Evolutionary conservation across 2,797 vertebrate species (phyloP).

Genomic region (Peromyscus attwateri): DNA sequence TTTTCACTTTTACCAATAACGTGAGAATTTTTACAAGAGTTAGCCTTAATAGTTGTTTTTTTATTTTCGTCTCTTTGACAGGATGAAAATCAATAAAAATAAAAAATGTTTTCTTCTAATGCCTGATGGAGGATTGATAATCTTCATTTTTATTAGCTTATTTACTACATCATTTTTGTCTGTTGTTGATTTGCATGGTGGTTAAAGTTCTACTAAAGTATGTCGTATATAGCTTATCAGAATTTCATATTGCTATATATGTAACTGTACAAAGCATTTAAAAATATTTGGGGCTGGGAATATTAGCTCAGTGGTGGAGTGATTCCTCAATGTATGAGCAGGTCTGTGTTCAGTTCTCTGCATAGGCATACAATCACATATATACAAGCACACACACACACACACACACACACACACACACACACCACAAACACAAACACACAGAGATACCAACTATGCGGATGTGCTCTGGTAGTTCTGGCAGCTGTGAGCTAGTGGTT

Average conservation of each 20-base stretch:
- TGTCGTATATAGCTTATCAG: background rate
- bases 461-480: background rate
- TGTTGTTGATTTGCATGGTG: background rate
- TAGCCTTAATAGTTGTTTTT: background rate
- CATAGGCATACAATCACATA: background rate
- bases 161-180: background rate
- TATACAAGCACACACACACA: background rate
- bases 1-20: background rate
- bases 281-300: background rate
- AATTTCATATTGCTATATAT: background rate
- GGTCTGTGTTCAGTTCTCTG: too few species aligned
- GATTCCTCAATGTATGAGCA: background rate
- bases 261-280: background rate
- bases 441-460: fast-evolving
- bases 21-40: background rate
- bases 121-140: background rate
- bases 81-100: background rate
- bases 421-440: too few species aligned
- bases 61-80: conserved; percentile 7
- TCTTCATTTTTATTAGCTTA: conserved; percentile 19
- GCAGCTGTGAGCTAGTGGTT: background rate
- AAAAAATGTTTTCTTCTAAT: background rate
- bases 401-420: background rate
- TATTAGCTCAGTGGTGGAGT: background rate
- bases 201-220: background rate